Evolutionary conservation across 2,113 vertebrate genomes (phyloP).

Genomic region (Neomonachus schauinslandi): DNA sequence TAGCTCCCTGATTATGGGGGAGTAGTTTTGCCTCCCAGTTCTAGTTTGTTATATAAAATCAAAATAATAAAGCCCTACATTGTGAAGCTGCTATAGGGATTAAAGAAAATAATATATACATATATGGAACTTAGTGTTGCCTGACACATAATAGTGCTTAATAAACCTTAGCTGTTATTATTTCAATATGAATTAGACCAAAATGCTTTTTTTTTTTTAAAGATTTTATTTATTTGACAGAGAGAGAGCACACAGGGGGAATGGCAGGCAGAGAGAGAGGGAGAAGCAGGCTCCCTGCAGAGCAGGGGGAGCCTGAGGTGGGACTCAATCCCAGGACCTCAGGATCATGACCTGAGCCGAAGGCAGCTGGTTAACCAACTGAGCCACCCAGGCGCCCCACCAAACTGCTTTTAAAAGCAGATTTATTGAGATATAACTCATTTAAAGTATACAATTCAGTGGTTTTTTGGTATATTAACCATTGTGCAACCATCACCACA

Average conservation of each 20-base stretch:
- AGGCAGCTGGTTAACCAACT: no score
- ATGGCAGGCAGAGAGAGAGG: no score
- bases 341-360: no score
- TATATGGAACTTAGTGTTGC: neutral
- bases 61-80: neutral
- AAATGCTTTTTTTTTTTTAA: conserved; percentile 53
- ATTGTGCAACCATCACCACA: neutral
- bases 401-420: conserved; percentile 29
- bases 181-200: conserved; percentile 69
- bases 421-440: neutral
- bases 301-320: no score
- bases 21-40: neutral
- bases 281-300: no score
- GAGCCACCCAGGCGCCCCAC: neutral
- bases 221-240: neutral
- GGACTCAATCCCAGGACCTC: no score
- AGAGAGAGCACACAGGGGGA: no score
- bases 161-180: conserved; percentile 63
- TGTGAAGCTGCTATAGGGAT: neutral
- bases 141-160: neutral
- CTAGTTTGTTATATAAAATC: neutral
- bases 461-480: neutral
- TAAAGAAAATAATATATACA: neutral
- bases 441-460: neutral
- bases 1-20: neutral